A percentile compares a stretch with the other conserved stretches of the same genome.
Evolutionary conservation across 92 coral and sea anemone species (phyloP).

Genomic region (Anthopleura xanthogrammica): DNA sequence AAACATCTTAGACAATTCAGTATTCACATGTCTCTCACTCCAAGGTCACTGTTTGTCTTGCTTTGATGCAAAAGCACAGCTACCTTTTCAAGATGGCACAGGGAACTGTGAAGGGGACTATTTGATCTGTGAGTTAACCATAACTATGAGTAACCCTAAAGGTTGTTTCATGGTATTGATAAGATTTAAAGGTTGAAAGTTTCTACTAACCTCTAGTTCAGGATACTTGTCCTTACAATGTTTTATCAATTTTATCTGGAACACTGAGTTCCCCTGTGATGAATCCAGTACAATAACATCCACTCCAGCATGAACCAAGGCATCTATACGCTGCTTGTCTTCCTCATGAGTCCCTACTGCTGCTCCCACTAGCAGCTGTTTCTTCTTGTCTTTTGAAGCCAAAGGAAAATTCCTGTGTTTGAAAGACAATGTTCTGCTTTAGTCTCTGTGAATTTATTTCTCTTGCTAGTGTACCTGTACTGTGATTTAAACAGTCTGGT

Average conservation of each 20-base stretch:
- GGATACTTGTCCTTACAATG: conserved; percentile 70
- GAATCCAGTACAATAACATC: conserved; percentile 95
- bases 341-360: conserved; percentile 86
- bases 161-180: no score
- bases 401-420: conserved; percentile 74
- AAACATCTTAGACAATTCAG: no score
- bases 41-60: no score
- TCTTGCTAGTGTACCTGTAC: no score
- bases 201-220: conserved; percentile 64
- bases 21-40: no score
- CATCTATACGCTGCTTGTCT: conserved; percentile 79
- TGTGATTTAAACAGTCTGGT: no score
- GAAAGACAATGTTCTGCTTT: neutral
- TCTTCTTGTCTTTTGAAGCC: conserved; percentile 87
- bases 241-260: conserved; percentile 75
- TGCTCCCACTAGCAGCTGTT: conserved; percentile 93
- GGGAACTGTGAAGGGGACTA: no score
- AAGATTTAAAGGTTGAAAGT: neutral
- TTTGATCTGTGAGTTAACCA: no score
- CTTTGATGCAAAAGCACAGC: no score
- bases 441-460: neutral
- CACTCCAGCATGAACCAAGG: conserved; percentile 93
- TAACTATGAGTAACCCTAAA: no score
- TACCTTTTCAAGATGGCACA: no score
- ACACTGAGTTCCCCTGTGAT: conserved; percentile 95